phyloP scores from a whole-genome alignment of 2,113 vertebrate genomes.

The Tonatia bakeri region DNA sequence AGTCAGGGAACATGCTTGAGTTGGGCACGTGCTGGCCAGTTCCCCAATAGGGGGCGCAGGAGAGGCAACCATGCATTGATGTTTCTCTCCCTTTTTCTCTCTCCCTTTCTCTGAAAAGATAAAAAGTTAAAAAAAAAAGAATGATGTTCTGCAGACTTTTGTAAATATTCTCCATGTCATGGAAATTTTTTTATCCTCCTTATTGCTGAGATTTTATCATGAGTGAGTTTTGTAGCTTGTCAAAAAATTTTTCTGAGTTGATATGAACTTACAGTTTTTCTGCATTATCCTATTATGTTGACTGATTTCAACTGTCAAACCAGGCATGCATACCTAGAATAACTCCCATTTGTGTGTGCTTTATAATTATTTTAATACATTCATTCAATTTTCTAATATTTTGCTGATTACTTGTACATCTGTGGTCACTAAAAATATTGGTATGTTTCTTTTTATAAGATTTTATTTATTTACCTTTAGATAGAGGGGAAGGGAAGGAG shows the following conservation, averaged over 20 bases:
- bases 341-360: background rate
- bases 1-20: too few relatives aligned
- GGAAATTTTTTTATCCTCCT: background rate
- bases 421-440: background rate
- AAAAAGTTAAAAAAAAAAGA: background rate
- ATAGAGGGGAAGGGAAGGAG: too few relatives aligned
- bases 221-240: background rate
- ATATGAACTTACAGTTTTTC: background rate
- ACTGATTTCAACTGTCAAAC: background rate
- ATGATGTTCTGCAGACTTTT: background rate
- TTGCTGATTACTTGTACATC: background rate
- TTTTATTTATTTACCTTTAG: too few relatives aligned
- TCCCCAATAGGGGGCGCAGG: too few relatives aligned
- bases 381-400: background rate
- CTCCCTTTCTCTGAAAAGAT: background rate
- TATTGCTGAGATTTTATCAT: background rate
- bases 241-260: background rate
- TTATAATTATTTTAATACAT: background rate
- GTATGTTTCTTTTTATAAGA: background rate
- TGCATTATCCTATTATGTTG: background rate
- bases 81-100: too few relatives aligned
- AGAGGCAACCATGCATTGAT: too few relatives aligned
- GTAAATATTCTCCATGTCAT: background rate
- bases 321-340: background rate
- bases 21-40: too few relatives aligned